Evolutionary conservation across 2,888 invertebrate species (phyloP).

Genomic region (Megastigmus dorsalis): DNA sequence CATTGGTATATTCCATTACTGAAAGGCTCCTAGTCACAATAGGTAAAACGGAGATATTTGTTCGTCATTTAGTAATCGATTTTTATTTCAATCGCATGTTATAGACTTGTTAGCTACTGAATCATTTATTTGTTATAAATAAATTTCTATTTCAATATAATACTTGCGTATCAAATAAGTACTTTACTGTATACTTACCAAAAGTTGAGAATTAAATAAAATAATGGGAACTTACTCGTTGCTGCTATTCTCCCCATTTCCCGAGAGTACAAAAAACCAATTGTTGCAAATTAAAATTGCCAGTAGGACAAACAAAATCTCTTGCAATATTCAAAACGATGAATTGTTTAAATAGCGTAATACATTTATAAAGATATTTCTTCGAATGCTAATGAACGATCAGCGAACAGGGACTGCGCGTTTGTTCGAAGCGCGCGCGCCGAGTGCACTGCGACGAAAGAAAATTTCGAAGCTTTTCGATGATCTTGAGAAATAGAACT

Average conservation of each 20-base stretch:
- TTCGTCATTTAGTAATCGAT: too few relatives aligned
- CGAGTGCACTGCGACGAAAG: slow-evolving; percentile 2
- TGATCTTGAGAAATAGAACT: background rate
- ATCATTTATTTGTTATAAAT: background rate
- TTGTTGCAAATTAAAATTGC: too few relatives aligned
- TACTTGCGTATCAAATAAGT: background rate
- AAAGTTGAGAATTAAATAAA: too few relatives aligned
- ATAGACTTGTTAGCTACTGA: background rate
- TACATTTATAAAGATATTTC: too few relatives aligned
- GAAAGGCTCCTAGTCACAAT: background rate
- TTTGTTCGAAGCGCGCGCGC: background rate
- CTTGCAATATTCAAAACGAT: too few relatives aligned
- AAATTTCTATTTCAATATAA: background rate
- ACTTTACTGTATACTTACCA: too few relatives aligned
- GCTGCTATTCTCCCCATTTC: slow-evolving; percentile 30
- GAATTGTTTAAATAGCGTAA: too few relatives aligned
- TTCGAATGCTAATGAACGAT: too few relatives aligned
- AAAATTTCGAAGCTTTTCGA: slow-evolving; percentile 26
- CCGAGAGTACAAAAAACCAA: too few relatives aligned
- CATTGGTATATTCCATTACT: background rate
- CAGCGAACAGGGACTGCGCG: background rate
- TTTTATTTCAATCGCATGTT: too few relatives aligned
- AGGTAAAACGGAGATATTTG: background rate
- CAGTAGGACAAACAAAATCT: background rate
- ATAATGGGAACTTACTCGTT: slow-evolving; percentile 31